These are phyloP conservation scores for Brachionus rotundiformis DNA, from an alignment of 1,140 invertebrate genomes.

Conservation along the genomic window DNA sequence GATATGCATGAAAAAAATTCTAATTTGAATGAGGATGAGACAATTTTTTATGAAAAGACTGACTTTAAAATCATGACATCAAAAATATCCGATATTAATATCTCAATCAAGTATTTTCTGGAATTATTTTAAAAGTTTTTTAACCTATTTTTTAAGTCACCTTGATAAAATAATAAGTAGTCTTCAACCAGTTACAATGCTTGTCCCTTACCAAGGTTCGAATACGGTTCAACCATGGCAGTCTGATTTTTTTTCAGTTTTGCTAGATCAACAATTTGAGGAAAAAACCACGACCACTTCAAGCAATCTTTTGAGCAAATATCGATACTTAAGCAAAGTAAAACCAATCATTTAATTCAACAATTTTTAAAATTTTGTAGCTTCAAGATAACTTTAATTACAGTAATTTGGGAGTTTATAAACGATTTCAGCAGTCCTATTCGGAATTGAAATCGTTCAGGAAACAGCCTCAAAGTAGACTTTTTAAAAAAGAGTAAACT, in stretches of 20 bases:
- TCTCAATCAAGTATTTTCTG: background rate
- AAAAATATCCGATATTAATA: background rate
- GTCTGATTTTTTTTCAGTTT: slow-evolving; percentile 31
- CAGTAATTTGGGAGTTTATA: background rate
- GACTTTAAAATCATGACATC: slow-evolving; percentile 1
- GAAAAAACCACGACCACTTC: background rate
- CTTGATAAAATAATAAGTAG: slow-evolving; percentile 31
- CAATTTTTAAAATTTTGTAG: background rate
- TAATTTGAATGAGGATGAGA: background rate
- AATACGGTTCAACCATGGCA: background rate
- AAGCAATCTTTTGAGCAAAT: slow-evolving; percentile 27
- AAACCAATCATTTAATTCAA: background rate
- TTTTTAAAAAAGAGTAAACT: slow-evolving; percentile 42
- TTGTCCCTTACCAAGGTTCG: background rate
- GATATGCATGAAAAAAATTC: background rate
- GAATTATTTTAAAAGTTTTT: background rate
- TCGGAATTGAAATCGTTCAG: background rate
- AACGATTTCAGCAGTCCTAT: slow-evolving; percentile 42
- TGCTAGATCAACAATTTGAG: slow-evolving; percentile 28
- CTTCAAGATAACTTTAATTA: slow-evolving; percentile 29
- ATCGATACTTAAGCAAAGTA: slow-evolving; percentile 29
- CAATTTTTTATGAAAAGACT: slow-evolving; percentile 37
- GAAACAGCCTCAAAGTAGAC: background rate
- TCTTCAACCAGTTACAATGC: slow-evolving; percentile 13
- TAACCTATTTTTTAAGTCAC: background rate